These are phyloP conservation scores for Cheilosia impressa DNA, from an alignment of 2,888 invertebrate genomes.

Conservation along the genomic window DNA sequence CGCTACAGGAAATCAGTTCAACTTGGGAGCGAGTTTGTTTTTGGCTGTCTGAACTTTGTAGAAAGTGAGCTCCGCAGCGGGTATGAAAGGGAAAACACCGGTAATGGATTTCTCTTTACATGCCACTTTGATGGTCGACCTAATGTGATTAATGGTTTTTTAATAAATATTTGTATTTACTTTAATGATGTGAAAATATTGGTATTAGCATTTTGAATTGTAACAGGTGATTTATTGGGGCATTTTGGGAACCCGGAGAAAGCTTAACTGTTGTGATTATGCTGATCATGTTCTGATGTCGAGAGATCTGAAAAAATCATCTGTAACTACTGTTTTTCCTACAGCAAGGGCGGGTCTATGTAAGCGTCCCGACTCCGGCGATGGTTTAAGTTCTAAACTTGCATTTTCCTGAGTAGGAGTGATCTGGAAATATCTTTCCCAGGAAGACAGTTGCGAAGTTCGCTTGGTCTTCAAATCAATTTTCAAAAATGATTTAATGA, in stretches of 20 bases:
- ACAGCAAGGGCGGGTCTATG: too few species aligned
- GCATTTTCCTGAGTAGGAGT: too few species aligned
- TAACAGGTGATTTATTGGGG: conserved; percentile 26
- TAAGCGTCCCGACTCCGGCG: too few species aligned
- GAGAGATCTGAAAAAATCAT: too few species aligned
- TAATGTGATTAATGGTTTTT: background rate
- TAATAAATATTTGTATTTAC: conserved; percentile 17
- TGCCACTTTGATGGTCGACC: background rate
- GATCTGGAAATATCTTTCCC: too few species aligned
- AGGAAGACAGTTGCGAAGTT: too few species aligned
- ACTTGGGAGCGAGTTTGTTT: background rate
- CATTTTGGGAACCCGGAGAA: background rate
- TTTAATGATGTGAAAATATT: conserved; percentile 35
- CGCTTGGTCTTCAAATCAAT: too few species aligned
- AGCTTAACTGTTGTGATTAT: background rate
- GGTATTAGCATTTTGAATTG: conserved; percentile 26
- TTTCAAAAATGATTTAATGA: too few species aligned
- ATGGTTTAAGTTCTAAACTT: too few species aligned
- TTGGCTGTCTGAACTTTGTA: background rate
- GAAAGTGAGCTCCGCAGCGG: background rate
- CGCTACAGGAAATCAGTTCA: background rate
- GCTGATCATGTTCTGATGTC: too few species aligned
- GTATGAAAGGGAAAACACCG: conserved; percentile 3
- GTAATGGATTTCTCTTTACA: conserved; percentile 7
- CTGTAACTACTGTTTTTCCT: too few species aligned